These are phyloP conservation scores for Cuniculus paca DNA, from an alignment of 2,797 vertebrate species.

Conservation along the genomic window DNA sequence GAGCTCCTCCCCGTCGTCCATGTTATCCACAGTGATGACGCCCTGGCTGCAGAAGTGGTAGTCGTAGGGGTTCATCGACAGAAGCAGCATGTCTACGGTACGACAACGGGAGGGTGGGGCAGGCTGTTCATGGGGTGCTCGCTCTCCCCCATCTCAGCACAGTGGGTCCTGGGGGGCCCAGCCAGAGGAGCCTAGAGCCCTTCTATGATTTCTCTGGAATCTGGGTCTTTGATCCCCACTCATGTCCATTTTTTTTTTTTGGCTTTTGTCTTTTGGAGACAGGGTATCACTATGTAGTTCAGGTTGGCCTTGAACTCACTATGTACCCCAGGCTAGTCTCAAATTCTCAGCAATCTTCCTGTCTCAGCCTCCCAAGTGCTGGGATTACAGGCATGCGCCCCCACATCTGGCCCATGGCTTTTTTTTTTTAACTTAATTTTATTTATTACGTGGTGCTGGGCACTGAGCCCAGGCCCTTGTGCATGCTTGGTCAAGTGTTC, in stretches of 20 bases:
- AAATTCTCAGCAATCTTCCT: no score
- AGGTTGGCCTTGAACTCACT: no score
- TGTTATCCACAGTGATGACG: constrained; percentile 94
- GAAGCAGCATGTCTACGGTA: constrained; percentile 93
- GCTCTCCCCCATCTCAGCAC: neutral
- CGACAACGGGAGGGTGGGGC: neutral
- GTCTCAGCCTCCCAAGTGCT: no score
- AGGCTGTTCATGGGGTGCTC: neutral
- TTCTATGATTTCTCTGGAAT: neutral
- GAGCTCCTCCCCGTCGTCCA: constrained; percentile 95
- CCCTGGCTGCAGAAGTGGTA: constrained; percentile 98
- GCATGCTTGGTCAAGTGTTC: neutral
- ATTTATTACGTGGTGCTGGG: neutral
- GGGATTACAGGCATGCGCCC: no score
- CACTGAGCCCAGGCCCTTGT: neutral
- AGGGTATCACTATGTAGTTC: no score
- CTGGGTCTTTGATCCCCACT: neutral
- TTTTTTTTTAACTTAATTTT: neutral
- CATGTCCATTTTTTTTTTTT: neutral
- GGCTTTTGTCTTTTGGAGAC: no score
- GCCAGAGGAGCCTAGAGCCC: neutral
- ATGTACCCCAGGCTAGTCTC: no score
- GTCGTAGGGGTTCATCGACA: constrained; percentile 96
- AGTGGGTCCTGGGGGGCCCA: no score
- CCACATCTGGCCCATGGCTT: no score